phyloP scores from a whole-genome alignment of 2,888 invertebrate species.

The Habroteleia sp. region DNA sequence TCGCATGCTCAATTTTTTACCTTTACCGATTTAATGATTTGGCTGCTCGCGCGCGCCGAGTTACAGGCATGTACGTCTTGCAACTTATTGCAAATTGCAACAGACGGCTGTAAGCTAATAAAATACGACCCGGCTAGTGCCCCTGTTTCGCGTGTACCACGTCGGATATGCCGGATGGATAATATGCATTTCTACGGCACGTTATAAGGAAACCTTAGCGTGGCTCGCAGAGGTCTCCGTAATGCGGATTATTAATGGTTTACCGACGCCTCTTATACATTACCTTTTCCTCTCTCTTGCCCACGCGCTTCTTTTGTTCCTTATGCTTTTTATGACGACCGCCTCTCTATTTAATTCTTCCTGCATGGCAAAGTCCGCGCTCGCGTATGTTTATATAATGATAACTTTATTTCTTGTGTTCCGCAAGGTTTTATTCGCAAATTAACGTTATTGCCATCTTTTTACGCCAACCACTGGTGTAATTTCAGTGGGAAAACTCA shows the following conservation, averaged over 20 bases:
- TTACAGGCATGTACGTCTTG: constrained; percentile 45
- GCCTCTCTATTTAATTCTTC: constrained; percentile 18
- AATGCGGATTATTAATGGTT: constrained; percentile 76
- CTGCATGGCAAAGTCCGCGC: constrained; percentile 5
- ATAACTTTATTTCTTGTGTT: constrained; percentile 29
- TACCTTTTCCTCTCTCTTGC: constrained; percentile 37
- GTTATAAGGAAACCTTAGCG: constrained; percentile 76
- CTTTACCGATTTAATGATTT: constrained; percentile 39
- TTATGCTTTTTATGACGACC: constrained; percentile 26
- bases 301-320: constrained; percentile 41
- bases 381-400: too few relatives aligned
- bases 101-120: constrained; percentile 77
- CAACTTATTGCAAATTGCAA: constrained; percentile 72
- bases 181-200: constrained; percentile 80
- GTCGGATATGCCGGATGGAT: constrained; percentile 77
- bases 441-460: too few relatives aligned
- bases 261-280: constrained; percentile 66
- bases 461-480: too few relatives aligned
- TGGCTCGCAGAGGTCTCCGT: constrained; percentile 66
- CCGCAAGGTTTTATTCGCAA: too few relatives aligned
- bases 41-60: constrained; percentile 15
- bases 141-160: constrained; percentile 73
- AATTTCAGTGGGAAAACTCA: too few relatives aligned
- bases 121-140: constrained; percentile 70
- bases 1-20: constrained; percentile 31